Evolutionary conservation across 2,113 vertebrate genomes (phyloP).

Genomic region (Thalassoma bifasciatum): DNA sequence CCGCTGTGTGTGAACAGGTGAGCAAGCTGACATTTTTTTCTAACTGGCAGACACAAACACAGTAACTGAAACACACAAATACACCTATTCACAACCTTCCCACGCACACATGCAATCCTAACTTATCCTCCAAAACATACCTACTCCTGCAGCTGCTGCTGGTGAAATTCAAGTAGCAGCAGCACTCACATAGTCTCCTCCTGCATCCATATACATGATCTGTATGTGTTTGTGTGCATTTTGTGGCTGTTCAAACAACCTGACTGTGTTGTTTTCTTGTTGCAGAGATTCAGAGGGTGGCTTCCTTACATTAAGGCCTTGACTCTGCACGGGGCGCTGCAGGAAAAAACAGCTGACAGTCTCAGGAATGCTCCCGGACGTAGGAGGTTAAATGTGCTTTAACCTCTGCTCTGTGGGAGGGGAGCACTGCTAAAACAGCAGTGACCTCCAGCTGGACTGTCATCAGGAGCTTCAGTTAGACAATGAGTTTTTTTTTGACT

Average conservation of each 20-base stretch:
- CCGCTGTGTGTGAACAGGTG: conserved; percentile 80
- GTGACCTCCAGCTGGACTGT: conserved; percentile 49
- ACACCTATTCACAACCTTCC: conserved; percentile 57
- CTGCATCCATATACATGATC: conserved; percentile 11
- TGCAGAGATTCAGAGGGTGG: conserved; percentile 43
- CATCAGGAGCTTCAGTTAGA: conserved; percentile 45
- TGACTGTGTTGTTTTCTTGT: conserved; percentile 61
- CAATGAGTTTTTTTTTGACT: conserved; percentile 6
- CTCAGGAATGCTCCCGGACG: conserved; percentile 60
- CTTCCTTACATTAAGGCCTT: conserved; percentile 53
- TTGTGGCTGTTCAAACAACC: conserved; percentile 69
- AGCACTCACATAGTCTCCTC: conserved; percentile 41
- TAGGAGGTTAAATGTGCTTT: conserved; percentile 72
- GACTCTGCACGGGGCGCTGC: conserved; percentile 44
- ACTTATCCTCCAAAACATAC: conserved; percentile 56
- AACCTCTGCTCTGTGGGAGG: conserved; percentile 63
- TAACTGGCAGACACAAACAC: conserved; percentile 50
- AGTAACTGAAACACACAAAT: conserved; percentile 51
- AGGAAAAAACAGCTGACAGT: conserved; percentile 63
- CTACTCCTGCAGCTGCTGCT: conserved; percentile 18
- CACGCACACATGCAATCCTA: conserved; percentile 61
- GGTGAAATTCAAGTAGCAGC: conserved; percentile 37
- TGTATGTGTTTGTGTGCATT: conserved; percentile 25
- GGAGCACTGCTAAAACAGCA: conserved; percentile 35
- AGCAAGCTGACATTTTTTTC: conserved; percentile 65